Conservation (phyloP, 2,888 invertebrate genomes). For the Arge pagana region DNA sequence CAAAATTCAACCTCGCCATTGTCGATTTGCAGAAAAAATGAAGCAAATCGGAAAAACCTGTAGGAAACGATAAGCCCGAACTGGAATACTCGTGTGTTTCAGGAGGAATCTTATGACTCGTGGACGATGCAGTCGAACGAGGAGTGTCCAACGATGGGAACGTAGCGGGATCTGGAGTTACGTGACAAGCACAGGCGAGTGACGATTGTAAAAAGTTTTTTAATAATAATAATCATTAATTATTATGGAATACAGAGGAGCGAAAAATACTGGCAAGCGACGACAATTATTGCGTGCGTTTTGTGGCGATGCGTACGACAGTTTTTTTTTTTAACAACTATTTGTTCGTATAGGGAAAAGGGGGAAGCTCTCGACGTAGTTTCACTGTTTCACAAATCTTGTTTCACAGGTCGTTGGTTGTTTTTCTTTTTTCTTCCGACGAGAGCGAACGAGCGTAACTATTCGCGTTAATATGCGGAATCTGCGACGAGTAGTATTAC, state of each 20-base stretch:
- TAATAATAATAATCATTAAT: constrained; percentile 48
- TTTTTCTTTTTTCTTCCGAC: too few relatives aligned
- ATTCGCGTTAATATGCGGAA: constrained; percentile 2
- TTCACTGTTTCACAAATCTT: too few relatives aligned
- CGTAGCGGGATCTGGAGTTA: too few relatives aligned
- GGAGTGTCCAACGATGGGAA: too few relatives aligned
- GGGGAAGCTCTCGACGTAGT: too few relatives aligned
- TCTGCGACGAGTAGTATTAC: too few relatives aligned
- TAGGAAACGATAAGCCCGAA: constrained; percentile 18
- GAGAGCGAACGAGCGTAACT: background rate
- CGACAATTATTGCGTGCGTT: constrained; percentile 39
- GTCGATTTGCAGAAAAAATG: constrained; percentile 15
- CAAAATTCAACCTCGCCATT: too few relatives aligned
- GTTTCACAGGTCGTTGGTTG: too few relatives aligned
- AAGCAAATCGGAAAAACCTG: constrained; percentile 20
- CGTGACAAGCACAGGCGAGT: constrained; percentile 39
- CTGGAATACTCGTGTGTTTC: too few relatives aligned
- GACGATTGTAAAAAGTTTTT: constrained; percentile 54
- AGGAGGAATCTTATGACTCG: constrained; percentile 1
- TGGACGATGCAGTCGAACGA: background rate
- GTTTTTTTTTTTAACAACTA: constrained; percentile 25
- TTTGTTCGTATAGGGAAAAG: too few relatives aligned
- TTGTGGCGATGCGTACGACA: constrained; percentile 48
- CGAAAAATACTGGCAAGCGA: constrained; percentile 56
- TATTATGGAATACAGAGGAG: constrained; percentile 52